These are phyloP conservation scores for Morone chrysops DNA, from an alignment of 2,113 vertebrate genomes.

Conservation along the genomic window DNA sequence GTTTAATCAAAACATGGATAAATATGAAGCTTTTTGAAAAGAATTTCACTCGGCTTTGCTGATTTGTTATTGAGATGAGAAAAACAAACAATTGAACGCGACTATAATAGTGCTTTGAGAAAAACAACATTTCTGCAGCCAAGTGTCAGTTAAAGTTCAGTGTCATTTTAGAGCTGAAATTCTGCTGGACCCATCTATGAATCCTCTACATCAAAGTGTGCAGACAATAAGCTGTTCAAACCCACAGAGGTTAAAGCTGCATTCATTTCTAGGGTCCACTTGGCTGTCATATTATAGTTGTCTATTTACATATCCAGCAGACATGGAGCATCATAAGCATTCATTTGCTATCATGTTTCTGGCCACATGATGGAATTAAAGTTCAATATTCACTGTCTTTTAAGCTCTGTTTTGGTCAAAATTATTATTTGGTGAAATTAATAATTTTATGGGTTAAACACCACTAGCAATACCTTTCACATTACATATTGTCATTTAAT, in stretches of 20 bases:
- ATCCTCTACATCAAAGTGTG: not conserved
- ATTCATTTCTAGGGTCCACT: not conserved
- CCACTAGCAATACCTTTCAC: not conserved
- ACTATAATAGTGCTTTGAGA: not conserved
- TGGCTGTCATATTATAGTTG: not conserved
- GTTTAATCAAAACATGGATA: constrained; percentile 49
- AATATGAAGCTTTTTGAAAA: constrained; percentile 35
- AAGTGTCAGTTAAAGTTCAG: not conserved
- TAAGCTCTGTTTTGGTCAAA: not conserved
- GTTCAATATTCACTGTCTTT: not conserved
- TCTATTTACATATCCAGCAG: not conserved
- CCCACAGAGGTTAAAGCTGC: not conserved
- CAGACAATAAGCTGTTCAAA: not conserved
- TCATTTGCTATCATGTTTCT: not conserved
- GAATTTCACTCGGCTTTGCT: not conserved
- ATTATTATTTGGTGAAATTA: no score
- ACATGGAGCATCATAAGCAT: not conserved
- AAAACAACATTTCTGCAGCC: not conserved
- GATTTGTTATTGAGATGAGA: constrained; percentile 44
- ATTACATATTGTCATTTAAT: not conserved
- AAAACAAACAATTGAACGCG: not conserved
- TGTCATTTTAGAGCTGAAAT: constrained; percentile 1
- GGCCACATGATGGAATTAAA: no score
- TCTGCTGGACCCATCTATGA: not conserved
- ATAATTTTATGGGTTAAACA: not conserved